Base-by-base conservation (phyloP, 2,797 vertebrate species). In the Oryzias dopingdopingensis region DNA sequence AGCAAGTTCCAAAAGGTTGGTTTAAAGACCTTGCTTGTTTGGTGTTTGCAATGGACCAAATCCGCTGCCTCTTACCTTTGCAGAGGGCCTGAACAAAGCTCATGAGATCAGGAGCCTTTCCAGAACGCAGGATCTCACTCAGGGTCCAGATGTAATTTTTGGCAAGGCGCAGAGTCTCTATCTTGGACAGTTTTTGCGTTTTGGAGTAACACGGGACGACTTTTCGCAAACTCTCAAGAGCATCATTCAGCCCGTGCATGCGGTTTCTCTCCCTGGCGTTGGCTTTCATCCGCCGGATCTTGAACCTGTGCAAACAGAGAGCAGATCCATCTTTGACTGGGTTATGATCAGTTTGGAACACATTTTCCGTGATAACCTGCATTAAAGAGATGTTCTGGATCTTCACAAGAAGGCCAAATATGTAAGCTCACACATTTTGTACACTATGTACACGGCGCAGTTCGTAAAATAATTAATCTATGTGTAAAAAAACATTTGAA, bases 121-220 rank as follows among this genome's bases (percentile, higher is more conserved):
- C 96, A 0, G 96, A 97, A 23, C 96, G 93, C 74, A 99, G 86
- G 80, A 95, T 91, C 90, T 99, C 97, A 0, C 96, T 98, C 12
- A 99, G 93, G 1, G 97, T 95, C 96, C 97, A 98, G 81, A 99
- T 98, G 82, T 99, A 99, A 83, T 99, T 99, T 86, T 99, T 98
- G 72, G 97, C 97, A 54, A 99, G 86, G 60, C 96, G 94, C 52
- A 99, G 90, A 0, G 97, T 99, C 91, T 99, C 97, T 18, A 99
- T 99, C 84, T 99, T 99, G 70, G 96, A 98, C 7, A 99, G 90
- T 82, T 99, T 99, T 88, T 99, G 97, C 0, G 96, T 99, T 80
- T 99, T 99, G 70, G 97, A 99, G 85, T 99, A 99, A 77, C 97
- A 99, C 37, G 97, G 97, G 37, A 99, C 97, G n/a, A 99, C 94